A percentile compares a stretch with the other conserved stretches of the same genome.
Conservation (phyloP, 2,113 vertebrate genomes). For the Lepus europaeus region DNA sequence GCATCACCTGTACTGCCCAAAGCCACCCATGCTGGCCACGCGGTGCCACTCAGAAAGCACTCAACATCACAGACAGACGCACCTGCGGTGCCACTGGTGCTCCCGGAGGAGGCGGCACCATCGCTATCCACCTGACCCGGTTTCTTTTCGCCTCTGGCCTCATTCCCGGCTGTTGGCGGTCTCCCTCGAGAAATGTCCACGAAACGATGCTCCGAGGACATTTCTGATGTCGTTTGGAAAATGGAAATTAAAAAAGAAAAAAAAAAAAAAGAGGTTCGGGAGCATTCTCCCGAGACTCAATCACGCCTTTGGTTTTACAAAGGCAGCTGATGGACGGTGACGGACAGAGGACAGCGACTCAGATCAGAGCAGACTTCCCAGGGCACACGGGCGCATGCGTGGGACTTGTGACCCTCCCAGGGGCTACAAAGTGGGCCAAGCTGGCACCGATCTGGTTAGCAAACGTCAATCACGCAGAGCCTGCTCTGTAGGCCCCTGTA, state of each 20-base stretch:
- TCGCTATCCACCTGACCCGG: conserved; percentile 45
- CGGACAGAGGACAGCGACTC: not conserved
- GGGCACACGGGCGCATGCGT: not conserved
- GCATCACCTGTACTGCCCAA: not conserved
- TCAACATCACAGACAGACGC: conserved; percentile 9
- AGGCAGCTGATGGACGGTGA: not conserved
- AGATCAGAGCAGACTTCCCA: not conserved
- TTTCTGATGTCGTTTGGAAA: not conserved
- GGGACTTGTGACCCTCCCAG: not conserved
- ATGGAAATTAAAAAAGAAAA: not conserved
- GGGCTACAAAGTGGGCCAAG: not conserved
- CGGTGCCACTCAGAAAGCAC: not conserved
- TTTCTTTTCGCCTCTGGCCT: conserved; percentile 66
- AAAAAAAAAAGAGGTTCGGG: not conserved
- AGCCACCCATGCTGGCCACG: not conserved
- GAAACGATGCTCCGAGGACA: not conserved
- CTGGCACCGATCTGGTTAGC: not conserved
- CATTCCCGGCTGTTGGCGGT: conserved; percentile 50
- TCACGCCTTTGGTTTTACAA: not conserved
- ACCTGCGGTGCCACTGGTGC: not conserved
- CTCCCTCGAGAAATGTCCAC: conserved; percentile 67
- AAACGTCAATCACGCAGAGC: not conserved
- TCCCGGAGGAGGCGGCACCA: not conserved
- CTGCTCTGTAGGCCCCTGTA: not conserved
- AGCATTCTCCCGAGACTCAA: conserved; percentile 5